Conservation (phyloP, 2,113 vertebrate species). For the Pachycephala philippinensis region DNA sequence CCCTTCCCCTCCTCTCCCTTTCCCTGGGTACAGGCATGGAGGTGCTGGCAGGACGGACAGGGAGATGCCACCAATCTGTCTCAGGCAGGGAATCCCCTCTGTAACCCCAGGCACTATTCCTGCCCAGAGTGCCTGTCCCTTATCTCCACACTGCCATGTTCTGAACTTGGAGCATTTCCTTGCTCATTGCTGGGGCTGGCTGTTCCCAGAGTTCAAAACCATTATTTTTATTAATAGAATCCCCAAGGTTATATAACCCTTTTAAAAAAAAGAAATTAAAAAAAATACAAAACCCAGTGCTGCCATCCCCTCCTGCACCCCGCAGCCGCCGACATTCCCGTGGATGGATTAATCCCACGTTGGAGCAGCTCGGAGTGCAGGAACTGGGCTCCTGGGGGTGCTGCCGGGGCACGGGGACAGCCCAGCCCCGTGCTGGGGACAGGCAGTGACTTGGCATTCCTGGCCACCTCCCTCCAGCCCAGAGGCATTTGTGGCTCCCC, state of each 20-base stretch:
- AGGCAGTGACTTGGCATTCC: background rate
- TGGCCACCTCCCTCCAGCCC: background rate
- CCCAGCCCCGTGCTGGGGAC: rapidly evolving
- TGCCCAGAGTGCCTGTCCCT: background rate
- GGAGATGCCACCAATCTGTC: background rate
- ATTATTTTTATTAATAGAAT: slow-evolving; percentile 69
- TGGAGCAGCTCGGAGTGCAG: background rate
- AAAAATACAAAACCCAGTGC: background rate
- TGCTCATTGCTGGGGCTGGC: background rate
- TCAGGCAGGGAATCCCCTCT: background rate
- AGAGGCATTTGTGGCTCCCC: background rate
- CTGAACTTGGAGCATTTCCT: background rate
- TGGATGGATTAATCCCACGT: background rate
- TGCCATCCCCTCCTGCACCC: background rate
- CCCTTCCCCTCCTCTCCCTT: background rate
- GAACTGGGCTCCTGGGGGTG: background rate
- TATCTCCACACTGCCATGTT: background rate
- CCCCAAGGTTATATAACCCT: slow-evolving; percentile 53
- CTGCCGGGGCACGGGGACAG: background rate
- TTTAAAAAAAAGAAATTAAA: background rate
- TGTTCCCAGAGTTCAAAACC: slow-evolving; percentile 52
- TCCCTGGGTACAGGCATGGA: background rate
- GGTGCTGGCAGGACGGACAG: background rate
- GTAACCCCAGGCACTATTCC: background rate
- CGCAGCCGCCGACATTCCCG: background rate